Evolutionary conservation across 1,140 invertebrate genomes (phyloP).

Genomic region (Tetramorium parvispinum): DNA sequence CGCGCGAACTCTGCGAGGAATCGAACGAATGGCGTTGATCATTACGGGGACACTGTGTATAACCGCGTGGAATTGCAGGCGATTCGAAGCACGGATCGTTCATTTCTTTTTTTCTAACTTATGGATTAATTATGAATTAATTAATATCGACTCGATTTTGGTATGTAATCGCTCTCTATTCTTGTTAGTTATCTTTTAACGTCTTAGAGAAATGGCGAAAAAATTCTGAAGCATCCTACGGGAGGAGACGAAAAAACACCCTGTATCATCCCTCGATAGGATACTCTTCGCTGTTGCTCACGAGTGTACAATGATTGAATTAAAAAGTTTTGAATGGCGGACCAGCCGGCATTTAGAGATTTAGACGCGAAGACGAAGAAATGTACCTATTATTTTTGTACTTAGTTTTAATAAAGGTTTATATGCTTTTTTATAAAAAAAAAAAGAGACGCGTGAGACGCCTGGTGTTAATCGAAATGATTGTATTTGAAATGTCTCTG

Average conservation of each 20-base stretch:
- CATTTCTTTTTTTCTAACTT: constrained; percentile 10
- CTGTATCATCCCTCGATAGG: constrained; percentile 9
- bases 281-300: constrained; percentile 53
- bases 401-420: constrained; percentile 84
- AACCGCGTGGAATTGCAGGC: constrained; percentile 11
- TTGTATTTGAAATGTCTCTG: neutral
- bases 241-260: neutral
- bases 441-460: constrained; percentile 28
- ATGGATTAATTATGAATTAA: constrained; percentile 31
- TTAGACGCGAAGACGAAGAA: constrained; percentile 79
- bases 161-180: constrained; percentile 21
- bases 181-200: constrained; percentile 17
- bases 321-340: constrained; percentile 42
- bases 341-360: constrained; percentile 66
- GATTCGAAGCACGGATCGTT: constrained; percentile 12
- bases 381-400: constrained; percentile 85
- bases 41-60: constrained; percentile 20
- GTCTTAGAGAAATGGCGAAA: constrained; percentile 15
- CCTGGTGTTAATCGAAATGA: neutral
- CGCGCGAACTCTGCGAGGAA: neutral
- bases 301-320: constrained; percentile 39
- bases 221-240: neutral
- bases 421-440: constrained; percentile 81
- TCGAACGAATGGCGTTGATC: neutral
- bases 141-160: constrained; percentile 27